A percentile compares a stretch with the other conserved stretches of the same genome.
phyloP scores from a whole-genome alignment of 2,888 invertebrate species.

The Polylopha cassiicola region DNA sequence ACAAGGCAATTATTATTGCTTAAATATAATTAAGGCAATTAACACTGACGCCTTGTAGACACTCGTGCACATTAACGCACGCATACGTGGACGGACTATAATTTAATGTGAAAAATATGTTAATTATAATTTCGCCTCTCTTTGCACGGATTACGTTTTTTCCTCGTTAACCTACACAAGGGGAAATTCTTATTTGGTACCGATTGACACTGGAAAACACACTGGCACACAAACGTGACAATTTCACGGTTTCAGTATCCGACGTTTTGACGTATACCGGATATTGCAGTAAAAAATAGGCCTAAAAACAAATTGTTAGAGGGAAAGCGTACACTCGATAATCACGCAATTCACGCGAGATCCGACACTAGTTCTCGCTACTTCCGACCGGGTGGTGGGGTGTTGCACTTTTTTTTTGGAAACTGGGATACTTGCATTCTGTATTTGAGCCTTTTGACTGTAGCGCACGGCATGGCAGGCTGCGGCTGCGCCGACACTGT shows the following conservation, averaged over 20 bases:
- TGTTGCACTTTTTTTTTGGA: constrained; percentile 11
- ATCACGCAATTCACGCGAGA: constrained; percentile 10
- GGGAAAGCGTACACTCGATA: constrained; percentile 17
- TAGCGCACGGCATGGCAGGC: constrained; percentile 68
- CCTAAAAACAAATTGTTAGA: constrained; percentile 6
- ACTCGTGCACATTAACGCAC: too few species aligned
- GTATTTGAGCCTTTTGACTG: constrained; percentile 53
- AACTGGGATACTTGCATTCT: constrained; percentile 66
- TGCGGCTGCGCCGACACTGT: constrained; percentile 42
- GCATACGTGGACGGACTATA: too few species aligned
- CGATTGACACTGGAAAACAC: too few species aligned
- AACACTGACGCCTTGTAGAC: constrained; percentile 2
- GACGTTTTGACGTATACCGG: constrained; percentile 4
- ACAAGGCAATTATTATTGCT: constrained; percentile 13
- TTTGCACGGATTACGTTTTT: too few species aligned
- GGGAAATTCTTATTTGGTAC: too few species aligned
- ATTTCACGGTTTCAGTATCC: too few species aligned
- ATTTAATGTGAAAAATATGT: too few species aligned
- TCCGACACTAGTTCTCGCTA: not conserved
- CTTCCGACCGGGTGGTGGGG: constrained; percentile 1
- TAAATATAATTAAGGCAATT: constrained; percentile 12
- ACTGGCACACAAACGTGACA: too few species aligned
- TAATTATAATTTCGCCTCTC: too few species aligned
- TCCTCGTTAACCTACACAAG: too few species aligned
- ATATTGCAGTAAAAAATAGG: constrained; percentile 6